These are phyloP conservation scores for Naja naja DNA, from an alignment of 2,113 vertebrate species.

Conservation along the genomic window DNA sequence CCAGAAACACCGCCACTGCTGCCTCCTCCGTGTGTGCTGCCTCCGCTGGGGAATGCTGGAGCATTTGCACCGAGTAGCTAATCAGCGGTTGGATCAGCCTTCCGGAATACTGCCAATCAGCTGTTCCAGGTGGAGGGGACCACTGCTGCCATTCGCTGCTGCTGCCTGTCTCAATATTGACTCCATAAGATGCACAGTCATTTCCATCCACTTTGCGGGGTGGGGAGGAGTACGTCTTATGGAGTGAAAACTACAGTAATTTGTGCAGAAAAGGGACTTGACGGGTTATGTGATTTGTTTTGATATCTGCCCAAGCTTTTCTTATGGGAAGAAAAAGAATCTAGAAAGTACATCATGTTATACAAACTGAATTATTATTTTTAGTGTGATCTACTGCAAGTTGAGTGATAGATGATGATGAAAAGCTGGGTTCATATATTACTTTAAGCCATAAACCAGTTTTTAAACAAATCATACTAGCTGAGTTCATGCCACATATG, in stretches of 20 bases:
- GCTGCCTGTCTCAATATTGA: too few relatives aligned
- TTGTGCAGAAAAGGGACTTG: neutral
- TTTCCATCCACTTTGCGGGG: too few relatives aligned
- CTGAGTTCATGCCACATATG: neutral
- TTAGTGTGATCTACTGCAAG: neutral
- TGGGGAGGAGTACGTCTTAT: too few relatives aligned
- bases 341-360: neutral
- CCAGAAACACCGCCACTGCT: too few relatives aligned
- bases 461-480: neutral
- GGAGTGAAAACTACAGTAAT: neutral
- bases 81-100: too few relatives aligned
- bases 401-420: neutral
- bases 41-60: too few relatives aligned
- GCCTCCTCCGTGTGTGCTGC: too few relatives aligned
- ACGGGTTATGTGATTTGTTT: neutral
- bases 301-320: neutral
- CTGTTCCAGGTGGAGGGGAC: too few relatives aligned
- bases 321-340: neutral
- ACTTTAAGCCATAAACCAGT: neutral
- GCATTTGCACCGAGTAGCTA: too few relatives aligned
- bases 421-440: neutral
- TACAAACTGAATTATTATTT: neutral
- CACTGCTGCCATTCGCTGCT: too few relatives aligned
- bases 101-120: too few relatives aligned
- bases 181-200: too few relatives aligned